Base-by-base conservation (phyloP, 2,797 vertebrate genomes). In the Manis javanica region DNA sequence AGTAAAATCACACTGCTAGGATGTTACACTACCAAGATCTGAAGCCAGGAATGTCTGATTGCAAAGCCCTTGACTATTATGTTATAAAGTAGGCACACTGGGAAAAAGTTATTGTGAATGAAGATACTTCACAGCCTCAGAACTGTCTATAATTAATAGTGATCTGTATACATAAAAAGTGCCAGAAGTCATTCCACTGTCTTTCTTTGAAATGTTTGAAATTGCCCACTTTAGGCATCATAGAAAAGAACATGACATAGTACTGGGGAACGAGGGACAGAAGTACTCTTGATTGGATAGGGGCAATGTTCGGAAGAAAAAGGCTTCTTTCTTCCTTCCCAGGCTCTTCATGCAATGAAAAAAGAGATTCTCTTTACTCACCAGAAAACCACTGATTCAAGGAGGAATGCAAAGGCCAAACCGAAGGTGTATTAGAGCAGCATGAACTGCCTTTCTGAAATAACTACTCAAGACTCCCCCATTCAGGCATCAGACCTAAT, bases 311-410 rank as follows among this genome's bases (percentile, higher is more conserved):
- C 66, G 10, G 29, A 85, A 53, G 29, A 71, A 81, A 92, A 79
- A 61, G 75, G 3, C 12, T 96, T 68, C 53, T 46, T 95, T 93
- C 71, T 87, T 91, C 37, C 31, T 61, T 34, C 0, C 26, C 69
- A 34, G 69, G 19, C 89, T 78, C 92, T 79, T 84, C 72, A 46
- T 19, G 46, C 85, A 81, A 24, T 87, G 39, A 87, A 90, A 92
- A 88, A 90, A 59, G 64, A 61, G 89, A 77, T 94, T 96, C 69
- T 97, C 53, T 85, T 92, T 69, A 75, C 66, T n/a, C 9, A 21
- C 10, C 83, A 72, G 2, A 94, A 90, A 96, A 96, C 42, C 89
- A 31, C 83, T 77, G 83, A 10, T 95, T 96, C 86, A 93, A 96
- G 81, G 42, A 93, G 49, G 51, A 79, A 68, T 92, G 64, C 0